phyloP scores from a whole-genome alignment of 2,797 vertebrate species.

The Coluber constrictor region DNA sequence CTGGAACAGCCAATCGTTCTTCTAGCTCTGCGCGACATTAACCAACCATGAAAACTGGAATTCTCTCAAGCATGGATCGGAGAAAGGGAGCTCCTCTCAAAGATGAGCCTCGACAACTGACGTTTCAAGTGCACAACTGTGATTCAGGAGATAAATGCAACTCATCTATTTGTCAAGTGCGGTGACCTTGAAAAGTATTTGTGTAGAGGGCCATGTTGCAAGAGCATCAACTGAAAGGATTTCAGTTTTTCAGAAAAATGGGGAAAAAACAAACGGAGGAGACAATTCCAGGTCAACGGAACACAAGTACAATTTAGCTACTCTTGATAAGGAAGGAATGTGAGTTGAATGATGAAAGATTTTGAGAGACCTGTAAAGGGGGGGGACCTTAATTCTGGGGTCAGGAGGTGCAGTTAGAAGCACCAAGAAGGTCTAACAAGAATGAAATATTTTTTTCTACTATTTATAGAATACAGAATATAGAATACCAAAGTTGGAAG shows the following conservation, averaged over 20 bases:
- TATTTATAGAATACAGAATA: background rate
- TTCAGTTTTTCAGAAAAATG: background rate
- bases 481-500: slow-evolving; percentile 9
- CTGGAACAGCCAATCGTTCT: background rate
- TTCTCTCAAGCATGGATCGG: background rate
- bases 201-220: background rate
- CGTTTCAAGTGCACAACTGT: background rate
- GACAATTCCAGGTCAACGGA: background rate
- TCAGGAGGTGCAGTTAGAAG: background rate
- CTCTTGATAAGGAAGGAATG: background rate
- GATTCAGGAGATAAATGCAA: background rate
- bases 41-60: background rate
- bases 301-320: background rate
- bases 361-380: background rate
- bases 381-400: background rate
- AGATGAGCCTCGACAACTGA: background rate
- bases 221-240: background rate
- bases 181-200: background rate
- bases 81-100: background rate
- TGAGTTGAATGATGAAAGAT: background rate
- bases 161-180: background rate
- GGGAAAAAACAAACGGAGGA: background rate
- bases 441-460: slow-evolving; percentile 41
- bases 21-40: background rate
- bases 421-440: slow-evolving; percentile 10